These are phyloP conservation scores for Acanthisitta chloris DNA, from an alignment of 2,113 vertebrate species.

Conservation along the genomic window DNA sequence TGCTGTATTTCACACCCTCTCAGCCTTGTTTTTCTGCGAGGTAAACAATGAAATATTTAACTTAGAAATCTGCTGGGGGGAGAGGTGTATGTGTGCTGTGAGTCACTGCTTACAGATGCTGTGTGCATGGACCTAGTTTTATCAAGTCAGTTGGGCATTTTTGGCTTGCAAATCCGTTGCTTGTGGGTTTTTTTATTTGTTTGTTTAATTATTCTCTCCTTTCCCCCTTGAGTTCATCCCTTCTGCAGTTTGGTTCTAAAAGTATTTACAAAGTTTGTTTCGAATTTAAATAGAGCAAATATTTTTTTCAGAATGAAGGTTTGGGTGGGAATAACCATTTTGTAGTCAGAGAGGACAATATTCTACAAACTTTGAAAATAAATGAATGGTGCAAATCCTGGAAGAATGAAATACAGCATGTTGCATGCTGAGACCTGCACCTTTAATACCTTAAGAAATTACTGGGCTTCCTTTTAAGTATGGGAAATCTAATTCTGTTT, in stretches of 20 bases:
- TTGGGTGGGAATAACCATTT: background rate
- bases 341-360: background rate
- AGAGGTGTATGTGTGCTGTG: fast-evolving
- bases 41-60: background rate
- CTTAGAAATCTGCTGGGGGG: background rate
- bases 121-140: background rate
- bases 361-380: constrained; percentile 4
- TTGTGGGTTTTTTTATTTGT: background rate
- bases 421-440: constrained; percentile 22
- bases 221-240: fast-evolving
- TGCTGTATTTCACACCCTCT: background rate
- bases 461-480: constrained; percentile 33
- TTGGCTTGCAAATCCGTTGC: background rate
- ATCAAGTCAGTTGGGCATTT: background rate
- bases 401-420: constrained; percentile 1
- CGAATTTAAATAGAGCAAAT: background rate
- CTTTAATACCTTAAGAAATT: constrained; percentile 66
- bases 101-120: no score
- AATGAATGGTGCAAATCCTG: background rate
- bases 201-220: fast-evolving
- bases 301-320: background rate
- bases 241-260: background rate
- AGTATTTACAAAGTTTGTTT: background rate
- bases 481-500: constrained; percentile 65
- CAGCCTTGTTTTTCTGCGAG: background rate